Conservation (phyloP, 2,888 invertebrate genomes). For the Chrysodeixis includens region DNA sequence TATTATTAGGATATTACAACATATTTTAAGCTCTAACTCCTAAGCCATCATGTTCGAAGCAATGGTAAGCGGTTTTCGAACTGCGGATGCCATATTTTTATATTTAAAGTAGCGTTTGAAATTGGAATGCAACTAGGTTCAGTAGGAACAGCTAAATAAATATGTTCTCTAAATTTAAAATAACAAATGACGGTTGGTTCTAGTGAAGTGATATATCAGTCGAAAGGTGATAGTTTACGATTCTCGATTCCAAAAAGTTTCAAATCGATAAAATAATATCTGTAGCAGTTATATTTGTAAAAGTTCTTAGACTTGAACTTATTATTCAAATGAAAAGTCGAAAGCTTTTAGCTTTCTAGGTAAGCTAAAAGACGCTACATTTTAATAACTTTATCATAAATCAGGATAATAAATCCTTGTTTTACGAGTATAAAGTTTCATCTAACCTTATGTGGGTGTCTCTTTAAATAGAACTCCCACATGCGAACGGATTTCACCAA, state of each 20-base stretch:
- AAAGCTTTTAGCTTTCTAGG: too few relatives aligned
- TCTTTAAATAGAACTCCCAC: constrained; percentile 8
- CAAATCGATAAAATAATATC: too few relatives aligned
- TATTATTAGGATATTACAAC: too few relatives aligned
- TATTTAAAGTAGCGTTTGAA: neutral
- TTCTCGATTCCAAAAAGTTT: too few relatives aligned
- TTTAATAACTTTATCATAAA: neutral
- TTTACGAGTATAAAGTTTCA: neutral
- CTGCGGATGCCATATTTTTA: neutral
- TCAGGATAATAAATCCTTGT: neutral
- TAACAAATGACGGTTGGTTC: neutral
- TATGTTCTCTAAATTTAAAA: neutral
- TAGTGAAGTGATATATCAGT: neutral
- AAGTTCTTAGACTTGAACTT: too few relatives aligned
- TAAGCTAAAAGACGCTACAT: too few relatives aligned
- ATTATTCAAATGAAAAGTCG: too few relatives aligned
- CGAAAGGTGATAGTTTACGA: too few relatives aligned
- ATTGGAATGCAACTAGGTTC: neutral
- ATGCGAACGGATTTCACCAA: neutral
- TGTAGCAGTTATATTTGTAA: too few relatives aligned
- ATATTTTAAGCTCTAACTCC: too few relatives aligned
- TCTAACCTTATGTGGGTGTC: neutral
- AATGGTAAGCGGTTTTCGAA: neutral
- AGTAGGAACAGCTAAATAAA: neutral
- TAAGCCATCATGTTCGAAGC: neutral